Evolutionary conservation across 2,888 invertebrate genomes (phyloP), one percentile per base, ranked within the genome.

Genomic region (Tetragonula carbonaria): DNA sequence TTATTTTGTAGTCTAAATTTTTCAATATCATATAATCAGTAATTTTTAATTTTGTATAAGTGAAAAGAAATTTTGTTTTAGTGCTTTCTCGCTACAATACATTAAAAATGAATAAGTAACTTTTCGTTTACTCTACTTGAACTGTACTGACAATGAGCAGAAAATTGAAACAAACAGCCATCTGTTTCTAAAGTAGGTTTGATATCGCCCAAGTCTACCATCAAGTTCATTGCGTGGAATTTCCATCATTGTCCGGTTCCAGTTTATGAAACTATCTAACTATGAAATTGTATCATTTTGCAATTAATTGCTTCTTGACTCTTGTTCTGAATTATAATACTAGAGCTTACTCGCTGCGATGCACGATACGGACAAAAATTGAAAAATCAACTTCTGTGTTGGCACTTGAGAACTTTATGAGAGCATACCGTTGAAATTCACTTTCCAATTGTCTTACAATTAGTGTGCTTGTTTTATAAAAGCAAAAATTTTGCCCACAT

Each of bases 241-340:
- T 70, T 68, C 50, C 63, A 55, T 68, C 50, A 68, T 78, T 82
- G 70, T 74, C 50, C 33, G 8, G 23, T 33, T 16, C 11, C 16
- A 38, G 45, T 63, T 73, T 68, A 38, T 63, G 51, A 45, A 65
- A 33, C 45, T 16, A 50, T 68, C 75, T 55, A 63, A 65, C 63
- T 57, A 21, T 78, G 57, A 70, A 79, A 79, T 70, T 79, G 79
- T 74, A 33, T 62, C 67, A 65, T 59, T 23, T 6, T 51, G 38
- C 38, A 21, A 67, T 82, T 82, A 55, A 68, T 18, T 21, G 28
- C 45, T 45, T 45, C 45, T 45, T 45, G 8, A 8, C 8, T 45
- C 38, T 38, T 0, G 38, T 38, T 5, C 0, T 38, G 38, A 38
- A 38, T 38, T 38, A 38, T 33, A 33, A 33, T 5, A 38, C 28